phyloP scores from a whole-genome alignment of 2,797 vertebrate species.

The Chaunax sp. region DNA sequence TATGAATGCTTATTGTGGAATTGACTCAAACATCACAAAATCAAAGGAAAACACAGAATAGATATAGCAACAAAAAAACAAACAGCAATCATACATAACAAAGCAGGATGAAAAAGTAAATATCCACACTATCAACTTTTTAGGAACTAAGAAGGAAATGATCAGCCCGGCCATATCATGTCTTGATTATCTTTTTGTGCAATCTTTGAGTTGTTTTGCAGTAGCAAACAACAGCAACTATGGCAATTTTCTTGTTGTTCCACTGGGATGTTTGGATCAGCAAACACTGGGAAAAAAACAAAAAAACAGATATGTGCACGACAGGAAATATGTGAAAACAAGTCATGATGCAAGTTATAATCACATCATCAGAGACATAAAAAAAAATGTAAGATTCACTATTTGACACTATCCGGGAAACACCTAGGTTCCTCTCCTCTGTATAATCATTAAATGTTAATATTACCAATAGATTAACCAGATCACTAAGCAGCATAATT shows the following conservation, averaged over 20 bases:
- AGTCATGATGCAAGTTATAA: conserved; percentile 12
- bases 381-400: neutral
- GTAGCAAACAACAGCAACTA: neutral
- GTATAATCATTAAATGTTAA: conserved; percentile 3
- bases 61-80: neutral
- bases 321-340: conserved; percentile 8
- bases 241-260: neutral
- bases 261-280: neutral
- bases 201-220: conserved; percentile 1
- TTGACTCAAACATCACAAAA: conserved; percentile 17
- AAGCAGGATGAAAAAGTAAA: neutral
- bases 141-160: neutral
- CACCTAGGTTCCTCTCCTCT: neutral
- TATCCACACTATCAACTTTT: neutral
- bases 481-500: conserved; percentile 4
- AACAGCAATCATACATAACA: neutral
- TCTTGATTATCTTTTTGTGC: neutral
- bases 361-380: conserved; percentile 11
- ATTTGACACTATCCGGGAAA: neutral
- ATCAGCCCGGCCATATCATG: neutral
- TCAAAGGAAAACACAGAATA: neutral
- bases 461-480: conserved; percentile 13
- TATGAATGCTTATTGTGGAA: conserved; percentile 3
- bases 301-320: conserved; percentile 2
- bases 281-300: neutral